Base-by-base conservation (phyloP, 2,113 vertebrate species). In the Oryzias javanicus region DNA sequence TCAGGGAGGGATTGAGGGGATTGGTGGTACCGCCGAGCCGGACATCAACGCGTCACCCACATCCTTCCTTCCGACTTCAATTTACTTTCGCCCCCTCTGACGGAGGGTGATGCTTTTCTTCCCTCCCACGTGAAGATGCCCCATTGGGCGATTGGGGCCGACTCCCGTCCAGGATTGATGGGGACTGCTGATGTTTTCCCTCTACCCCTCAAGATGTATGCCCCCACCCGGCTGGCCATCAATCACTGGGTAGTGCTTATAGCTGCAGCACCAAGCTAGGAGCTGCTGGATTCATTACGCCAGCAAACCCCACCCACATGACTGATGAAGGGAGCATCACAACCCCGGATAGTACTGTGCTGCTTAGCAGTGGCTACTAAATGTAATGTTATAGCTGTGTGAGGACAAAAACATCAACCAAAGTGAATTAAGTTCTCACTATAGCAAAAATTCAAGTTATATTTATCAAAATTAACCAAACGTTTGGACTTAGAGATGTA, bases 221-320 rank as follows among this genome's bases (percentile, higher is more conserved):
- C 65, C 27, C 55, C 69, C 75, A 70, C 72, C 84, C 62, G 62
- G 84, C 79, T 69, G 80, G 76, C 81, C 73, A 88, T 91, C 86
- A 87, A 88, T 90, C 86, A 87, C 65, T 46, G 0, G 55, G 47
- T 58, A 64, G 60, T 50, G 74, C 70, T 58, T 67, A 44, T 35
- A 60, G 84, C 75, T 64, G 62, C 27, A 14, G 58, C 61, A 49
- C 42, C 60, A 70, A 64, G 72, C 70, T 49, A 54, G 60, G 68
- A 74, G 80, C 63, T 55, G 48, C 57, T 51, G 46, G 59, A 84
- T 86, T 80, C 81, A 86, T 87, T 81, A 77, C 67, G 55, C 60
- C 59, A 19, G 44, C 51, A 64, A 80, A 76, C 78, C 72, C 74
- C 76, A 56, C 76, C 72, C 78, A 80, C 77, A 70, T 76, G 72